phyloP scores from a whole-genome alignment of 2,113 vertebrate genomes.

The Tachysurus vachellii region DNA sequence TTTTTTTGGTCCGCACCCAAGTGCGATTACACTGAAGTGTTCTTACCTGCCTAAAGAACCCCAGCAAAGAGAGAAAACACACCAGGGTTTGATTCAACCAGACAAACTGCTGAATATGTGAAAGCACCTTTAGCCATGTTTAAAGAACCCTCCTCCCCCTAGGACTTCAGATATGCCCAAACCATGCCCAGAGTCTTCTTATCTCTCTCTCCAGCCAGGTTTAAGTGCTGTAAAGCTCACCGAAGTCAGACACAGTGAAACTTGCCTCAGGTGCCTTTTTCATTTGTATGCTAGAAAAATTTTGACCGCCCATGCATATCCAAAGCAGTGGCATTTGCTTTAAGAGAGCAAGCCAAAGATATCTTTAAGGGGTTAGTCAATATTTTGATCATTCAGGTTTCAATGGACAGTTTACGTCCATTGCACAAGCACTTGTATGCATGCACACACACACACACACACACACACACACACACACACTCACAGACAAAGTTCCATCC shows the following conservation, averaged over 20 bases:
- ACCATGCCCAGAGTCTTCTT: background rate
- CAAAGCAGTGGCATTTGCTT: background rate
- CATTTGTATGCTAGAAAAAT: slow-evolving; percentile 20
- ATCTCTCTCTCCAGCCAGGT: slow-evolving; percentile 25
- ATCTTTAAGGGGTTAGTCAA: background rate
- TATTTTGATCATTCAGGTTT: background rate
- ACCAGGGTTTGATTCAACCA: slow-evolving; percentile 8
- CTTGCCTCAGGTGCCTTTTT: slow-evolving; percentile 7
- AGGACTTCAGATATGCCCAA: background rate
- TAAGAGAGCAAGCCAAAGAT: slow-evolving; percentile 3
- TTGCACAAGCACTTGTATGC: too few species aligned
- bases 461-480: background rate
- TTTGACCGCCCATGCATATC: background rate
- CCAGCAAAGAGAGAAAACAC: background rate
- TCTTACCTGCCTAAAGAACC: background rate
- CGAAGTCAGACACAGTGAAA: background rate
- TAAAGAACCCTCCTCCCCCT: background rate
- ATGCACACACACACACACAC: too few species aligned
- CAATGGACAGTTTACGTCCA: background rate
- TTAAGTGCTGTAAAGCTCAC: slow-evolving; percentile 3
- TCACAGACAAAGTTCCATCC: background rate
- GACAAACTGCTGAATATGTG: background rate
- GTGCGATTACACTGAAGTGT: background rate
- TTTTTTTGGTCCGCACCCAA: background rate
- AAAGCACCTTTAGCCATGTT: background rate